A percentile compares a stretch with the other conserved stretches of the same genome.
These are phyloP conservation scores for Eudemis profundana DNA, from an alignment of 2,888 invertebrate genomes.

Conservation along the genomic window DNA sequence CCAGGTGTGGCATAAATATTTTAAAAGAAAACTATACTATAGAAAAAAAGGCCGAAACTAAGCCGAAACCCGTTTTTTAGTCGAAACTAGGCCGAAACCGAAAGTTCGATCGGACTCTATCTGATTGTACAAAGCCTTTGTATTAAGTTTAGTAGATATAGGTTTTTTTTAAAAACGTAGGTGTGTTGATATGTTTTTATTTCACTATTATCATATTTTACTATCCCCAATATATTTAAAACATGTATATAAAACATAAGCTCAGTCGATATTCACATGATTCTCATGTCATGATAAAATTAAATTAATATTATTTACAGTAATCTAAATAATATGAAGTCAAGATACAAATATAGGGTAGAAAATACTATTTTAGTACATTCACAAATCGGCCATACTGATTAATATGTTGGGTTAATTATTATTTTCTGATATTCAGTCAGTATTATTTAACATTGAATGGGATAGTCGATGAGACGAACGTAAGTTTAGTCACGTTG, in stretches of 20 bases:
- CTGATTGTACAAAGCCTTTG: no score
- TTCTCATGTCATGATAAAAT: not conserved
- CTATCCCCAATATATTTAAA: constrained; percentile 6
- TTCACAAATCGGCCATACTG: not conserved
- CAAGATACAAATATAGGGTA: not conserved
- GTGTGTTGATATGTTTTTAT: no score
- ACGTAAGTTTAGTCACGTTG: not conserved
- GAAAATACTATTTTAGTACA: constrained; percentile 6
- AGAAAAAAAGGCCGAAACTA: no score
- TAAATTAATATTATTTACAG: constrained; percentile 18
- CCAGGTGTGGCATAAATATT: no score
- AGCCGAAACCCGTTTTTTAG: no score
- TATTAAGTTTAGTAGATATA: no score
- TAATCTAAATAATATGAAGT: not conserved
- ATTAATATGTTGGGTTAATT: not conserved
- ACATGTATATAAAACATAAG: constrained; percentile 5
- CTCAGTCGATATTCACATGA: constrained; percentile 11
- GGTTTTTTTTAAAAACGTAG: no score
- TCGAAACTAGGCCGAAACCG: no score
- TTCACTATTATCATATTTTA: no score
- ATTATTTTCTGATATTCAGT: not conserved
- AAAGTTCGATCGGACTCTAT: no score
- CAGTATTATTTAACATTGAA: constrained; percentile 2
- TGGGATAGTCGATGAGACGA: not conserved
- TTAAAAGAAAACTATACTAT: no score